Conservation (phyloP, 1,140 invertebrate genomes). For the Leptoteleia sp. region DNA sequence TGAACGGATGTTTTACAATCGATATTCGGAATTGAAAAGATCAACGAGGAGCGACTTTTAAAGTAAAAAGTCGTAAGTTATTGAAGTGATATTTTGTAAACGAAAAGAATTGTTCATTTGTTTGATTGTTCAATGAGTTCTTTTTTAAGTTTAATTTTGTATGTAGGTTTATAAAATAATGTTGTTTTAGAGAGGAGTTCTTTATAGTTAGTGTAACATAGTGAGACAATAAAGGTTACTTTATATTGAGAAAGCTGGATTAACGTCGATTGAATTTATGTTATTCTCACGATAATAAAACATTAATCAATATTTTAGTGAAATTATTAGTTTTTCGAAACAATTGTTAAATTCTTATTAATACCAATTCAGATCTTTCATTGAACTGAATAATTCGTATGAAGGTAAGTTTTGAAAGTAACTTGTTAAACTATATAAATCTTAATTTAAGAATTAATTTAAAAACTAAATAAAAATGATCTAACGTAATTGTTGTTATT, state of each 20-base stretch:
- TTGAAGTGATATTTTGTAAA: conserved; percentile 59
- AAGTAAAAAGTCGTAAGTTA: conserved; percentile 20
- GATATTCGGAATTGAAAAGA: conserved; percentile 31
- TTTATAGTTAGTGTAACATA: conserved; percentile 61
- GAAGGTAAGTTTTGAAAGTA: not conserved
- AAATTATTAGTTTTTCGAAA: conserved; percentile 2
- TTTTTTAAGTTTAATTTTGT: conserved; percentile 64
- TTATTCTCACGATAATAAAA: conserved; percentile 42
- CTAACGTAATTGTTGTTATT: no score
- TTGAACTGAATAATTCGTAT: not conserved
- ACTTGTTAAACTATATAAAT: no score
- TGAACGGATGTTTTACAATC: conserved; percentile 20
- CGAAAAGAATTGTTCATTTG: conserved; percentile 45
- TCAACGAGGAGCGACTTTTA: not conserved
- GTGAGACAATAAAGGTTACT: conserved; percentile 62
- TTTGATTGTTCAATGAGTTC: conserved; percentile 58
- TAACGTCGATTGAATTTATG: conserved; percentile 39
- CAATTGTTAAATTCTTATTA: no score
- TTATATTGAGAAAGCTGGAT: conserved; percentile 54
- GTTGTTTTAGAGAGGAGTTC: conserved; percentile 58
- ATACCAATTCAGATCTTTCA: no score
- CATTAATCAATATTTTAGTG: conserved; percentile 27
- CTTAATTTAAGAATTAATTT: no score
- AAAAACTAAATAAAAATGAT: no score
- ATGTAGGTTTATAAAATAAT: conserved; percentile 62